These are phyloP conservation scores for Brachionichthys hirsutus DNA, from an alignment of 2,113 vertebrate genomes.

Conservation along the genomic window DNA sequence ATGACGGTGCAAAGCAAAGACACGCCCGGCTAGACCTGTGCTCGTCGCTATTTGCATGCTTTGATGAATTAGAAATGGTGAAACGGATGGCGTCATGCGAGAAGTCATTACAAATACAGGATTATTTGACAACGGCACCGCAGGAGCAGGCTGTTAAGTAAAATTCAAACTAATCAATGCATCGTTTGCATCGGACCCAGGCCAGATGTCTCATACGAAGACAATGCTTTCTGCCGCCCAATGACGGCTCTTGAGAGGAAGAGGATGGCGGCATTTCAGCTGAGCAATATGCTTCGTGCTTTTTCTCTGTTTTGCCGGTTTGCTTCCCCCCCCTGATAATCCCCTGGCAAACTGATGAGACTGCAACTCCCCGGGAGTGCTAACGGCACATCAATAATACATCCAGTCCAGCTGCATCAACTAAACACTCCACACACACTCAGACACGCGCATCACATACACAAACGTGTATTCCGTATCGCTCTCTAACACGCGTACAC, in stretches of 20 bases:
- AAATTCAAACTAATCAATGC: slow-evolving; percentile 51
- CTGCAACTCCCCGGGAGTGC: slow-evolving; percentile 66
- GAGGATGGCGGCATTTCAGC: slow-evolving; percentile 13
- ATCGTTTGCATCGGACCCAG: slow-evolving; percentile 19
- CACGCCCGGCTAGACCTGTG: slow-evolving; percentile 12
- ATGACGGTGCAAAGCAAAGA: slow-evolving; percentile 42
- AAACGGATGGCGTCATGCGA: slow-evolving; percentile 35
- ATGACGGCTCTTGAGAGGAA: slow-evolving; percentile 29
- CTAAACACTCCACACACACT: slow-evolving; percentile 38
- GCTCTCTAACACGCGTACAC: slow-evolving; percentile 41
- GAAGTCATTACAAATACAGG: slow-evolving; percentile 39
- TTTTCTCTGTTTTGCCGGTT: slow-evolving; percentile 56
- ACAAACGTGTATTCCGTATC: slow-evolving; percentile 40
- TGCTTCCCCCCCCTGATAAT: slow-evolving; percentile 72
- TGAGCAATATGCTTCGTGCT: slow-evolving; percentile 40
- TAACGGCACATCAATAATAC: slow-evolving; percentile 76
- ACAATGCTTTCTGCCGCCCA: slow-evolving; percentile 42
- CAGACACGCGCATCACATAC: slow-evolving; percentile 13
- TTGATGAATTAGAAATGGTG: slow-evolving; percentile 7
- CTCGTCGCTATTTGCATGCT: too few species aligned
- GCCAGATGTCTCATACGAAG: slow-evolving; percentile 49
- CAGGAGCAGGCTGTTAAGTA: slow-evolving; percentile 27
- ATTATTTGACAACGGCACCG: slow-evolving; percentile 24
- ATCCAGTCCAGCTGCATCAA: slow-evolving; percentile 70
- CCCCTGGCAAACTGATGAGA: slow-evolving; percentile 71